Base-by-base conservation (phyloP, 2,797 vertebrate species). In the Scleropages formosus region DNA sequence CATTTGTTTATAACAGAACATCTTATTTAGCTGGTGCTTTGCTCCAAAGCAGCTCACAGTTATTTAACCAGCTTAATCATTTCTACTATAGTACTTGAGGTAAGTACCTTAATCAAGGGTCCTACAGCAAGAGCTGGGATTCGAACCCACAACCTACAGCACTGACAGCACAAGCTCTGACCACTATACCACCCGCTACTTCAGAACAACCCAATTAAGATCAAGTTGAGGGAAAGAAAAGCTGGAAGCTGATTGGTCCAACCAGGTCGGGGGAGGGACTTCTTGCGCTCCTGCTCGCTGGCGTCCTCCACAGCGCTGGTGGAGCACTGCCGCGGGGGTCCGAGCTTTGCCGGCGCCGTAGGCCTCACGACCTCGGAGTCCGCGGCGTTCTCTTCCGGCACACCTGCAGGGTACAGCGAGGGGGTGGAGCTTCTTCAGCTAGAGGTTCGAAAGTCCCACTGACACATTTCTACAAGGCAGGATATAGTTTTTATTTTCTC, bases 241-340 rank as follows among this genome's bases (percentile, higher is more conserved):
- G 79, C 82, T 76, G 81, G 79, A 81, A 73, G 74, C 62, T 46
- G 79, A 84, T 87, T 67, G 62, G 84, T 87, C 92, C 81, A 80
- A 95, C 93, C 92, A 81, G 89, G 80, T 79, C 83, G 67, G 49
- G 93, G 90, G 82, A 94, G 90, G 78, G 94, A 94, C 87, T 90
- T 92, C 84, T 91, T 82, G 85, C 91, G 89, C 84, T 92, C 91
- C 72, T 83, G 82, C 74, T 91, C 89, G 46, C 88, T 85, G 72
- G 84, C 83, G 74, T 79, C 87, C 59, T 81, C 85, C 75, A 87
- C 78, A 8, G 88, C 85, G 82, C 83, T 84, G 79, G 85, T 77
- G 7, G 88, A 83, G 71, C 65, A 82, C 85, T 90, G 93, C 80
- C 92, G 90, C 60, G 89, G 90, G 68, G 93, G 85, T 81, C 91